phyloP scores from a whole-genome alignment of 2,888 invertebrate species.

The Acleris laterana region DNA sequence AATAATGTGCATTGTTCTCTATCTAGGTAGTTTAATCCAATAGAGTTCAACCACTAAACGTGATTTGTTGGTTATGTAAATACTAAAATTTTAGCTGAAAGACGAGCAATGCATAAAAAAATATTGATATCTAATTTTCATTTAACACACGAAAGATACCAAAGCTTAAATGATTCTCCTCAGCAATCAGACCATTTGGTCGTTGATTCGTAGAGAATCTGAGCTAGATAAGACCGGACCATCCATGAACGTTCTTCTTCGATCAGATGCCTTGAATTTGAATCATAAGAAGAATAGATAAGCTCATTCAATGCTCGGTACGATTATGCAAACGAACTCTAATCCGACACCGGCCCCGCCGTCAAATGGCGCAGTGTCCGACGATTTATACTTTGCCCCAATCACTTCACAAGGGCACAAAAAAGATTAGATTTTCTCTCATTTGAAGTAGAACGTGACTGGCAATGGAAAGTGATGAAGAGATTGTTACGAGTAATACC shows the following conservation, averaged over 20 bases:
- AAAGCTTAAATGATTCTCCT: no score
- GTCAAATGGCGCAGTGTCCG: conserved; percentile 62
- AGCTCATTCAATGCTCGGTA: conserved; percentile 43
- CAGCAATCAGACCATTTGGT: no score
- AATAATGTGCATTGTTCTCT: not conserved
- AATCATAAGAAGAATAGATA: conserved; percentile 38
- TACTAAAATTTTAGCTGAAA: no score
- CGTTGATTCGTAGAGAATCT: no score
- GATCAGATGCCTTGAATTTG: conserved; percentile 7
- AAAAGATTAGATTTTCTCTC: conserved; percentile 76
- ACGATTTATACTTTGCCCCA: conserved; percentile 63
- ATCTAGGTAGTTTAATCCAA: not conserved
- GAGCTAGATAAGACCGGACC: not conserved
- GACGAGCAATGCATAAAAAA: no score
- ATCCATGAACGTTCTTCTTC: conserved; percentile 1
- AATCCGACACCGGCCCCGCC: conserved; percentile 60
- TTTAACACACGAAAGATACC: no score
- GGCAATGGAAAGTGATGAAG: conserved; percentile 65
- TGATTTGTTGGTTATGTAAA: no score
- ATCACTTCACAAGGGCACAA: conserved; percentile 63
- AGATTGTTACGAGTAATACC: conserved; percentile 56
- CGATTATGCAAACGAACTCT: conserved; percentile 71
- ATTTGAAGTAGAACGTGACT: conserved; percentile 71
- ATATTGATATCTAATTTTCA: no score
- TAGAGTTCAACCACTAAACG: not conserved